Evolutionary conservation across 2,113 vertebrate species (phyloP).

Genomic region (Collichthys lucidus): DNA sequence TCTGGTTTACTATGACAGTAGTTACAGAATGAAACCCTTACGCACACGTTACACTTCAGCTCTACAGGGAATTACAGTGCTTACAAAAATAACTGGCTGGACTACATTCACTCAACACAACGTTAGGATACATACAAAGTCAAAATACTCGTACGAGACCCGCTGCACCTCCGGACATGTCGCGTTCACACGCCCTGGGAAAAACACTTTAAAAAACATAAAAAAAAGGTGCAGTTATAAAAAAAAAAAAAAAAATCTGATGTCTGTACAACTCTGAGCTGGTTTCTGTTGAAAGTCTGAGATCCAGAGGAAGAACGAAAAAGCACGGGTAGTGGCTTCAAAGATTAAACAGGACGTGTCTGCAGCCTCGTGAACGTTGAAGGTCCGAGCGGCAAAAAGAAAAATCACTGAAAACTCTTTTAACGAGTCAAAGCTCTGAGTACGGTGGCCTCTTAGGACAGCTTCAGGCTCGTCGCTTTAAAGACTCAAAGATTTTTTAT

Average conservation of each 20-base stretch:
- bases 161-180: constrained; percentile 24
- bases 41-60: constrained; percentile 55
- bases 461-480: background rate
- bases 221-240: constrained; percentile 36
- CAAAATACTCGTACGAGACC: constrained; percentile 14
- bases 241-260: background rate
- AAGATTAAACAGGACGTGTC: background rate
- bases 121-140: constrained; percentile 59
- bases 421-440: too few relatives aligned
- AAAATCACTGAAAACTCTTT: background rate
- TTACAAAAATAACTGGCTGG: constrained; percentile 64
- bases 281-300: background rate
- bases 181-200: constrained; percentile 10
- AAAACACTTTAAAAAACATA: background rate
- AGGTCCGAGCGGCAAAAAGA: background rate
- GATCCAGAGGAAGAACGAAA: background rate
- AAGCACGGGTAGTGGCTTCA: background rate
- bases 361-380: background rate
- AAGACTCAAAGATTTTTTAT: too few relatives aligned
- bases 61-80: constrained; percentile 77
- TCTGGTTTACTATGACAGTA: constrained; percentile 81
- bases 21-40: constrained; percentile 74
- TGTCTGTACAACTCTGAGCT: constrained; percentile 1
- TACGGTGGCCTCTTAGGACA: background rate
- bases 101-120: constrained; percentile 74